A percentile compares a stretch with the other conserved stretches of the same genome.
These are phyloP conservation scores for Dicyrtomina minuta DNA, from an alignment of 2,888 invertebrate species.

Conservation along the genomic window DNA sequence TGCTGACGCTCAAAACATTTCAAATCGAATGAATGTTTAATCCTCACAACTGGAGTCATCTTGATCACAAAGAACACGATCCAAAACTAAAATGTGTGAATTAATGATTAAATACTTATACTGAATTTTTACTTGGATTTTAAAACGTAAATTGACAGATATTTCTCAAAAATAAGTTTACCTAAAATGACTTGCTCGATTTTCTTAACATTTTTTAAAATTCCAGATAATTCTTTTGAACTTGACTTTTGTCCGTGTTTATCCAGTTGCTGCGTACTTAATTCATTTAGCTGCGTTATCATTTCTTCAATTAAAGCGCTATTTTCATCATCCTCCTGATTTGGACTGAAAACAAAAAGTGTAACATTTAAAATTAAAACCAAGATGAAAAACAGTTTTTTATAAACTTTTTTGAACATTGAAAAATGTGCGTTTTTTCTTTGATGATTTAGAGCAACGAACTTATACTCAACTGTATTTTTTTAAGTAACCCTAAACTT, in stretches of 20 bases:
- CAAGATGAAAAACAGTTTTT: neutral
- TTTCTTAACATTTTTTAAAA: conserved; percentile 60
- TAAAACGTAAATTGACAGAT: neutral
- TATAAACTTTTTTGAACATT: too few species aligned
- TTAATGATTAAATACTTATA: conserved; percentile 20
- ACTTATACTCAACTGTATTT: conserved; percentile 58
- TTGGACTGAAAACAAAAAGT: conserved; percentile 52
- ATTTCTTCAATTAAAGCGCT: conserved; percentile 55
- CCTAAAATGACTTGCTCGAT: conserved; percentile 61
- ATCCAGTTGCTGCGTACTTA: conserved; percentile 47
- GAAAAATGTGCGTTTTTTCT: too few species aligned
- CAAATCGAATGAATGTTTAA: neutral
- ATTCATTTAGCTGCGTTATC: conserved; percentile 54
- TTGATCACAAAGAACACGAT: conserved; percentile 55
- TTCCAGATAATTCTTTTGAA: conserved; percentile 60
- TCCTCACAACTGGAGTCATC: conserved; percentile 43
- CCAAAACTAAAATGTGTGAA: conserved; percentile 52
- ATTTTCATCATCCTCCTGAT: conserved; percentile 55
- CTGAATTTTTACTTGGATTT: too few species aligned
- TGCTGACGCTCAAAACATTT: neutral
- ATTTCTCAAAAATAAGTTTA: conserved; percentile 51
- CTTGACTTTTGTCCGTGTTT: conserved; percentile 48
- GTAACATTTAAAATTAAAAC: conserved; percentile 13
- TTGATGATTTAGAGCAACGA: too few species aligned
- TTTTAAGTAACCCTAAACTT: conserved; percentile 57